Evolutionary conservation across 2,113 vertebrate species (phyloP).

Genomic region (Shinisaurus crocodilurus): DNA sequence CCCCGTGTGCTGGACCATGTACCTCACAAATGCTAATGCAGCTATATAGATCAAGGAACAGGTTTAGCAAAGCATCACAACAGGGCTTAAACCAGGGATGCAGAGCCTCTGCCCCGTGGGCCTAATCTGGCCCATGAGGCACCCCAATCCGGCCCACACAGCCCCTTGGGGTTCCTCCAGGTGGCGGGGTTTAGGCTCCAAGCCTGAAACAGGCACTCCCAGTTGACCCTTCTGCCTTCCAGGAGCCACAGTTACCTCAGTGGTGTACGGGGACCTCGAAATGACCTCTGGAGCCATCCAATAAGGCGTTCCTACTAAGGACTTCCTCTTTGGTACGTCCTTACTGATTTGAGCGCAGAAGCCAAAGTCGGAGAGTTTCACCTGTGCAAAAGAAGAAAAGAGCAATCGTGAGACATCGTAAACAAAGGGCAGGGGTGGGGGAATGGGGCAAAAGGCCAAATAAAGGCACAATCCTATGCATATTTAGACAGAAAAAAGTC

Average conservation of each 20-base stretch:
- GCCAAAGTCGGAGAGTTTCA: slow-evolving; percentile 98
- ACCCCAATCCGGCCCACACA: too few species aligned
- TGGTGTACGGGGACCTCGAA: slow-evolving; percentile 93
- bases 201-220: neutral
- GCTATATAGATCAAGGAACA: neutral
- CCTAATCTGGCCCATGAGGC: too few species aligned
- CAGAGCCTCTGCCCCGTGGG: too few species aligned
- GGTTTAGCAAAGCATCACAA: neutral
- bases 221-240: neutral
- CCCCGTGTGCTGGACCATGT: too few species aligned
- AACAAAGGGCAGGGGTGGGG: neutral
- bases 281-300: slow-evolving; percentile 99
- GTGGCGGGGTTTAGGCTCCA: too few species aligned
- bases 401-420: neutral
- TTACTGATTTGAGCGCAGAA: slow-evolving; percentile 99
- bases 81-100: too few species aligned
- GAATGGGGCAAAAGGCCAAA: neutral
- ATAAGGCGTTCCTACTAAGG: slow-evolving; percentile 96
- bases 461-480: too few species aligned
- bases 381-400: slow-evolving; percentile 73
- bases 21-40: neutral
- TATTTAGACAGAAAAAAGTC: too few species aligned
- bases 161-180: too few species aligned
- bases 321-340: slow-evolving; percentile 97
- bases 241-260: slow-evolving; percentile 82